These are phyloP conservation scores for Forbesichthys papilliferus DNA, from an alignment of 2,113 vertebrate species.

Conservation along the genomic window DNA sequence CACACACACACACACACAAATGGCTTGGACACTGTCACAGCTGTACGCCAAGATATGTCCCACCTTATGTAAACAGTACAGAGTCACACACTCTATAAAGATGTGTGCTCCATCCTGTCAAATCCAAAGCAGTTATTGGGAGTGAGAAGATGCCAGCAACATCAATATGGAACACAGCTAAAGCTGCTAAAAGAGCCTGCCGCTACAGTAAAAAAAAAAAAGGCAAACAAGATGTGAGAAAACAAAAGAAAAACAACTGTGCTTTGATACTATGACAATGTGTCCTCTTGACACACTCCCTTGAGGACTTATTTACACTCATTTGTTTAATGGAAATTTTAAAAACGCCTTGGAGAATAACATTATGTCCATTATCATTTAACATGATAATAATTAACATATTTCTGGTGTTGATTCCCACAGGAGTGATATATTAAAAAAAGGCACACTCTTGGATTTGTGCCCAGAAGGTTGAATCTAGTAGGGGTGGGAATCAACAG, in stretches of 20 bases:
- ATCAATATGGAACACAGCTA: conserved; percentile 14
- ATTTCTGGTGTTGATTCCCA: too few relatives aligned
- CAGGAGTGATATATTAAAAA: too few relatives aligned
- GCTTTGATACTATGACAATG: background rate
- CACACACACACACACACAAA: conserved; percentile 12
- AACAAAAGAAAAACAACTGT: background rate
- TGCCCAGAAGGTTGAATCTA: too few relatives aligned
- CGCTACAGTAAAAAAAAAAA: background rate
- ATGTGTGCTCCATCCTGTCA: conserved; percentile 36
- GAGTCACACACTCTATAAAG: conserved; percentile 1
- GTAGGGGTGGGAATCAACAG: too few relatives aligned
- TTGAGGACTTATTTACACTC: too few relatives aligned
- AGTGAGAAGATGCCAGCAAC: conserved; percentile 40
- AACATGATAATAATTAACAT: too few relatives aligned
- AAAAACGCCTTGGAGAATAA: too few relatives aligned
- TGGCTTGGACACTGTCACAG: conserved; percentile 10
- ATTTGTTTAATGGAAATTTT: too few relatives aligned
- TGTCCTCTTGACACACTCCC: too few relatives aligned
- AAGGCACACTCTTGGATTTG: too few relatives aligned
- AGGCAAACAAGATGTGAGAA: background rate
- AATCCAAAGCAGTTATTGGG: conserved; percentile 47
- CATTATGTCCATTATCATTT: too few relatives aligned
- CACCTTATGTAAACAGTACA: conserved; percentile 59
- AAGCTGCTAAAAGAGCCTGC: conserved; percentile 1
- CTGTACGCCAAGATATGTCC: conserved; percentile 19